Evolutionary conservation across 2,113 vertebrate genomes (phyloP).

Genomic region (Cyprinodon tularosa): DNA sequence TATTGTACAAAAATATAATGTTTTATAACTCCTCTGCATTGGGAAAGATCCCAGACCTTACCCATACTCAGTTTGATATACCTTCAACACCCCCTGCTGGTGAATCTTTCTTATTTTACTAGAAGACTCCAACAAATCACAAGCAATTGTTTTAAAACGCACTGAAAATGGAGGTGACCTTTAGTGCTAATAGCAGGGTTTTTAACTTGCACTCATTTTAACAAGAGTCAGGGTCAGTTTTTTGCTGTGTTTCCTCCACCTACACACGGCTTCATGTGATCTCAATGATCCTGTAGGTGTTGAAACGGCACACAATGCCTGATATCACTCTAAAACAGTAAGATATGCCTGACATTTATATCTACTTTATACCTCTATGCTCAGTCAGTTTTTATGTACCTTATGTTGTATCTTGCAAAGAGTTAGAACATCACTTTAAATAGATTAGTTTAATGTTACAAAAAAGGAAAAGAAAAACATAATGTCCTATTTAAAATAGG

Average conservation of each 20-base stretch:
- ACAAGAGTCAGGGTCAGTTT: constrained; percentile 25
- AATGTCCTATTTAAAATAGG: too few species aligned
- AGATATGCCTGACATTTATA: background rate
- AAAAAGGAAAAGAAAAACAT: too few species aligned
- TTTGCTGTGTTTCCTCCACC: background rate
- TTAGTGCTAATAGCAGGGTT: background rate
- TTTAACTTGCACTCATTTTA: constrained; percentile 31
- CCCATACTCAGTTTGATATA: constrained; percentile 15
- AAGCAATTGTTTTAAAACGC: constrained; percentile 11
- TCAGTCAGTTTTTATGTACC: background rate
- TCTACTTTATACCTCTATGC: background rate
- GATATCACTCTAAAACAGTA: background rate
- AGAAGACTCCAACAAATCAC: background rate
- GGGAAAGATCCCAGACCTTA: too few species aligned
- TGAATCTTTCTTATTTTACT: background rate
- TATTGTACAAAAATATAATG: constrained; percentile 1
- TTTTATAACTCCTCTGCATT: constrained; percentile 8
- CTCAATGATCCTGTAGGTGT: background rate
- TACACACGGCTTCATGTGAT: background rate
- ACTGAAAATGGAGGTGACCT: constrained; percentile 25
- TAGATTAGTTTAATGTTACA: too few species aligned
- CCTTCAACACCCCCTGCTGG: constrained; percentile 70
- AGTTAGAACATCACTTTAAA: too few species aligned
- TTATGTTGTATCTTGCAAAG: background rate
- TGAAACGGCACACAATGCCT: background rate